Evolutionary conservation across 2,113 vertebrate genomes (phyloP).

Genomic region (Larimichthys polyactis): DNA sequence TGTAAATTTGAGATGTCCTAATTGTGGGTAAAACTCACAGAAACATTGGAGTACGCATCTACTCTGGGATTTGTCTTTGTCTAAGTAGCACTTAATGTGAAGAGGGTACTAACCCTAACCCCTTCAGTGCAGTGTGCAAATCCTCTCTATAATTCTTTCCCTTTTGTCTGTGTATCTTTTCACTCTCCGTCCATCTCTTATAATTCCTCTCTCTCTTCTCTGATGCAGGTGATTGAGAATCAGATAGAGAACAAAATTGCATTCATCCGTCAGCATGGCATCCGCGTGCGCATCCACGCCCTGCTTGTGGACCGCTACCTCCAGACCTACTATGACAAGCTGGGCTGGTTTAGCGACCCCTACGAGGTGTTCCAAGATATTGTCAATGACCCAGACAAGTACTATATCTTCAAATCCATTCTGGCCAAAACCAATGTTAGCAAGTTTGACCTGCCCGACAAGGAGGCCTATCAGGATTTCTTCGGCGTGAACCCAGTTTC

Average conservation of each 20-base stretch:
- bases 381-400: slow-evolving; percentile 95
- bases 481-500: slow-evolving; percentile 95
- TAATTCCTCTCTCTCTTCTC: not conserved
- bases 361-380: slow-evolving; percentile 96
- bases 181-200: not conserved
- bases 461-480: slow-evolving; percentile 97
- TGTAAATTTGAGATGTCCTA: not conserved
- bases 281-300: slow-evolving; percentile 96
- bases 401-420: slow-evolving; percentile 98
- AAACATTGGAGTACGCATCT: not conserved
- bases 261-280: slow-evolving; percentile 96
- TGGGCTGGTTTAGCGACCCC: slow-evolving; percentile 93
- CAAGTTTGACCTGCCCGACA: slow-evolving; percentile 97
- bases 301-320: slow-evolving; percentile 96
- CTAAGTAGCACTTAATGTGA: not conserved
- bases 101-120: not conserved
- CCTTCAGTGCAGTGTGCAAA: not conserved
- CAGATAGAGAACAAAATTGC: slow-evolving; percentile 98
- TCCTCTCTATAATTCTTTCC: not conserved
- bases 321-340: slow-evolving; percentile 92
- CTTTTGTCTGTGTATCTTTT: not conserved
- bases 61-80: not conserved
- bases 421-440: slow-evolving; percentile 99
- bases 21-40: not conserved
- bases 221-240: slow-evolving; percentile 92